A percentile compares a stretch with the other conserved stretches of the same genome.
Evolutionary conservation across 2,888 invertebrate genomes (phyloP).

Genomic region (Pyralis farinalis): DNA sequence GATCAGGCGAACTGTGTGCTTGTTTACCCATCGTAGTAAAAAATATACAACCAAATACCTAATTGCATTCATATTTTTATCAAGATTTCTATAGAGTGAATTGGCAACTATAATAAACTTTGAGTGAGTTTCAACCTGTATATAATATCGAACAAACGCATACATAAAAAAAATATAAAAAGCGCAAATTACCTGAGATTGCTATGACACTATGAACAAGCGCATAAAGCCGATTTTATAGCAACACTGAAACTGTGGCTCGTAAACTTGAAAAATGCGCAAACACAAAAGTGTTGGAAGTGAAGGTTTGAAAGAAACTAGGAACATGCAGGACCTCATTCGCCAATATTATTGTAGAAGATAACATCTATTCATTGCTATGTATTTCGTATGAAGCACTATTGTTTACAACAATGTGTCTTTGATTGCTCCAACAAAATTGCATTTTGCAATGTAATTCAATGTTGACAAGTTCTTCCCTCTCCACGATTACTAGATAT

Average conservation of each 20-base stretch:
- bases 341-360: too few relatives aligned
- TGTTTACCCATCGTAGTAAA: too few relatives aligned
- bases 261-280: conserved; percentile 50
- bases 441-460: too few relatives aligned
- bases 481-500: too few relatives aligned
- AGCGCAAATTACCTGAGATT: conserved; percentile 42
- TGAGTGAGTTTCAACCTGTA: conserved; percentile 8
- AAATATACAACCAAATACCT: too few relatives aligned
- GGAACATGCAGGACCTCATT: conserved; percentile 1
- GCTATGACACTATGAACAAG: conserved; percentile 43
- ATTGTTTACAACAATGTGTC: too few relatives aligned
- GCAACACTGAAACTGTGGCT: conserved; percentile 39
- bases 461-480: too few relatives aligned
- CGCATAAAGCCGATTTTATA: conserved; percentile 52
- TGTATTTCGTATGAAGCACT: too few relatives aligned
- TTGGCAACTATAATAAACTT: background rate
- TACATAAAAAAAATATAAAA: conserved; percentile 37
- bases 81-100: background rate
- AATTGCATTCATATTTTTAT: too few relatives aligned
- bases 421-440: too few relatives aligned
- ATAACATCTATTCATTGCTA: too few relatives aligned
- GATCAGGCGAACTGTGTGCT: too few relatives aligned
- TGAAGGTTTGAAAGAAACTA: conserved; percentile 24
- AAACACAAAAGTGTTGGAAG: conserved; percentile 30
- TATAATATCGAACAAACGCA: conserved; percentile 12